Evolutionary conservation across 1,140 invertebrate species (phyloP).

Genomic region (Calliopsis andreniformis): DNA sequence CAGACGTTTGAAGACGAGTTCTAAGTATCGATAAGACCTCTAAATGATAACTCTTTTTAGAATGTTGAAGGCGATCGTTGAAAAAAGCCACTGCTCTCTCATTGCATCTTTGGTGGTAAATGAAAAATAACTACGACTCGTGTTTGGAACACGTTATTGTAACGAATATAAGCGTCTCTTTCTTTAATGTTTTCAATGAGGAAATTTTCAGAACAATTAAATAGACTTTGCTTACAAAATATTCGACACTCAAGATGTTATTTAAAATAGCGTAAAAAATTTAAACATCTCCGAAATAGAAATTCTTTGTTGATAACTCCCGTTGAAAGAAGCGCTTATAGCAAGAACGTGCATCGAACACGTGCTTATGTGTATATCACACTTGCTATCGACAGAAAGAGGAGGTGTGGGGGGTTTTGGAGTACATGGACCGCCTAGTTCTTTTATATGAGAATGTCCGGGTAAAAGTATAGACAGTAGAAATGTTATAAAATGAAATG

Average conservation of each 20-base stretch:
- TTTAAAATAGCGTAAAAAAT: too few species aligned
- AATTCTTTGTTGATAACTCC: too few species aligned
- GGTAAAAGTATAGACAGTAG: constrained; percentile 66
- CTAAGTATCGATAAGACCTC: background rate
- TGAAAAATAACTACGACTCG: background rate
- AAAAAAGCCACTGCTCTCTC: background rate
- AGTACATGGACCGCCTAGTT: constrained; percentile 34
- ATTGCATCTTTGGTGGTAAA: background rate
- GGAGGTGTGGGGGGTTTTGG: constrained; percentile 9
- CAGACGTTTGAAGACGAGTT: constrained; percentile 3
- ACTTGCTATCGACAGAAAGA: constrained; percentile 17
- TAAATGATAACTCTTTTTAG: constrained; percentile 6
- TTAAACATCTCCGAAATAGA: too few species aligned
- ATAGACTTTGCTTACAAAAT: too few species aligned
- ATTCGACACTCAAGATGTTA: too few species aligned
- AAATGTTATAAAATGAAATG: constrained; percentile 72
- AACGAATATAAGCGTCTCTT: background rate
- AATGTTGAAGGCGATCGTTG: constrained; percentile 6
- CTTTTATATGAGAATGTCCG: constrained; percentile 44
- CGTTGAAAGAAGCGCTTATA: background rate
- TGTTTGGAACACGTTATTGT: background rate
- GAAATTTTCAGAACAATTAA: too few species aligned
- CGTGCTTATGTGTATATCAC: background rate
- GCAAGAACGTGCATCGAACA: constrained; percentile 5
- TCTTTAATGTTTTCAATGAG: too few species aligned